Percentiles rank a stretch among this genome's conserved stretches.
Evolutionary conservation across 2,113 vertebrate species (phyloP).

Genomic region (Solea solea): DNA sequence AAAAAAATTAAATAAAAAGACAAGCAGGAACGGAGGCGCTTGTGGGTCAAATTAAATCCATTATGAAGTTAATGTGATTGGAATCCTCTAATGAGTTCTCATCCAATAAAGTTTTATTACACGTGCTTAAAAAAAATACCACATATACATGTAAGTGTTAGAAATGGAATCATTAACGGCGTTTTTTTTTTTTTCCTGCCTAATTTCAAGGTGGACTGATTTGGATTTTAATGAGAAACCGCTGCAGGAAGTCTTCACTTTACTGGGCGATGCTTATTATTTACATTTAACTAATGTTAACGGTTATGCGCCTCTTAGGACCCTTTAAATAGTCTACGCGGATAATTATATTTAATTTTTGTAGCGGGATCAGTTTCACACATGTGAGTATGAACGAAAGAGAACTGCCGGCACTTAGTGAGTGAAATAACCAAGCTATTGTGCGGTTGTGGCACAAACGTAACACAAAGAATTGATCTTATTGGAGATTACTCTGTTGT

Average conservation of each 20-base stretch:
- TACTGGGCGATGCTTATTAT: background rate
- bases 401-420: background rate
- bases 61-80: background rate
- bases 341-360: background rate
- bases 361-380: background rate
- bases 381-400: background rate
- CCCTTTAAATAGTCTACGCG: background rate
- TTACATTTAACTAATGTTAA: background rate
- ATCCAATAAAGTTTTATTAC: slow-evolving; percentile 8
- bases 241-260: background rate
- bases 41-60: background rate
- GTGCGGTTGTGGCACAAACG: background rate
- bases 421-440: background rate
- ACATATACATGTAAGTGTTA: background rate
- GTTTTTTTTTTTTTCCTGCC: background rate
- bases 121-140: background rate
- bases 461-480: background rate
- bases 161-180: background rate
- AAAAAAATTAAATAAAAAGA: background rate
- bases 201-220: background rate
- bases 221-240: background rate
- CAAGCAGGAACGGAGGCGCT: background rate
- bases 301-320: background rate
- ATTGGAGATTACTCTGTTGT: too few relatives aligned
- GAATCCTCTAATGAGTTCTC: background rate